Percentiles rank a stretch among this genome's conserved stretches.
Evolutionary conservation across 1,140 invertebrate species (phyloP).

Genomic region (Neocloeon triangulifer): DNA sequence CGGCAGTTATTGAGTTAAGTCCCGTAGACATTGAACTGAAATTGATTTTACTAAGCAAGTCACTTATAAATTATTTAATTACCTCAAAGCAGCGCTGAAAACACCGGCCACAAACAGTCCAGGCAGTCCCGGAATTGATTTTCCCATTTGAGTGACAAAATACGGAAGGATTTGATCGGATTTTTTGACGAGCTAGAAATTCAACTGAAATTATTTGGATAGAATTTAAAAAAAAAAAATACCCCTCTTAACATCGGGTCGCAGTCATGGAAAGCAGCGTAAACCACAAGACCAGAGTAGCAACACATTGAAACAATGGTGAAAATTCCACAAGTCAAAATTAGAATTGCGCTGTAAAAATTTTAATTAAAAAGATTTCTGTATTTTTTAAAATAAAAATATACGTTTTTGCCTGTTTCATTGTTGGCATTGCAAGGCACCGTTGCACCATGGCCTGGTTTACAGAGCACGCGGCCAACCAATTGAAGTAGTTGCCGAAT

Average conservation of each 20-base stretch:
- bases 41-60: no score
- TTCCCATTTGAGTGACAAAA: slow-evolving; percentile 21
- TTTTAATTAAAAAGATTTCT: neutral
- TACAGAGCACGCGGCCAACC: slow-evolving; percentile 55
- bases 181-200: slow-evolving; percentile 5
- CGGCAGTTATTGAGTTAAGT: slow-evolving; percentile 55
- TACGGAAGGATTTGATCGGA: slow-evolving; percentile 12
- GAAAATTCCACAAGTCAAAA: slow-evolving; percentile 15
- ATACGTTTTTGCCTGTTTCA: slow-evolving; percentile 42
- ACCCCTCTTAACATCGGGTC: slow-evolving; percentile 17
- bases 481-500: slow-evolving; percentile 59
- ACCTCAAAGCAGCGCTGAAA: slow-evolving; percentile 6
- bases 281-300: slow-evolving; percentile 20
- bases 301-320: slow-evolving; percentile 6
- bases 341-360: slow-evolving; percentile 15
- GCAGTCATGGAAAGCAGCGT: slow-evolving; percentile 21
- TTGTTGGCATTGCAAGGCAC: slow-evolving; percentile 47
- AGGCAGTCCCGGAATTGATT: slow-evolving; percentile 16
- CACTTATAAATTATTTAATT: no score
- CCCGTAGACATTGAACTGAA: slow-evolving; percentile 56
- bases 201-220: no score
- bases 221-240: no score
- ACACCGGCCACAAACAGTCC: slow-evolving; percentile 18
- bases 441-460: slow-evolving; percentile 72
- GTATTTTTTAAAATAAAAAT: no score